Conservation (phyloP, 2,797 vertebrate species). For the Muscicapa striata region DNA sequence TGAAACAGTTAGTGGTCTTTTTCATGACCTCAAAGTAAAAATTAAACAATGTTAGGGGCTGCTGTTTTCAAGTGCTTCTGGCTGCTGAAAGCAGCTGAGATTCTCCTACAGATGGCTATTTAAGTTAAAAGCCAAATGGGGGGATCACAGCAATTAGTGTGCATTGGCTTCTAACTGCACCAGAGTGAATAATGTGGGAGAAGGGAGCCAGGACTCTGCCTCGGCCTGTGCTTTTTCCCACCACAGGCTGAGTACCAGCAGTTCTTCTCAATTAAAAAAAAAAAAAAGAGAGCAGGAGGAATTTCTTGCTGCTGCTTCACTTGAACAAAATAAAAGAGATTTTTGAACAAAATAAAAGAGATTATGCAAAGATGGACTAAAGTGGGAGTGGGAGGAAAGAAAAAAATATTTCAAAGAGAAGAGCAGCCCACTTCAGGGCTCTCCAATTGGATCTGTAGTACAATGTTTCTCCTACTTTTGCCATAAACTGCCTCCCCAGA, state of each 20-base stretch:
- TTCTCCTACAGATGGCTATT: constrained; percentile 43
- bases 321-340: constrained; percentile 52
- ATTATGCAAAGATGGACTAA: constrained; percentile 42
- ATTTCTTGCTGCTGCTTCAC: constrained; percentile 41
- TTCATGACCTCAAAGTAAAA: constrained; percentile 57
- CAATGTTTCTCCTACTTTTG: neutral
- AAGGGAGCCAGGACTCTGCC: constrained; percentile 19
- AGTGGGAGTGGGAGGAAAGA: constrained; percentile 3
- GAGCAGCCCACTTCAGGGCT: constrained; percentile 9
- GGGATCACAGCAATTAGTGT: constrained; percentile 42
- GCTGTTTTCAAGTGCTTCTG: constrained; percentile 60
- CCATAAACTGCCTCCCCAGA: neutral
- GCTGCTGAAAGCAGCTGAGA: constrained; percentile 43
- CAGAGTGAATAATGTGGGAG: constrained; percentile 40
- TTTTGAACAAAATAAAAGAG: constrained; percentile 51
- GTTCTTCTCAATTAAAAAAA: neutral
- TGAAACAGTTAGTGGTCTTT: constrained; percentile 61
- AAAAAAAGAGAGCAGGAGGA: too few species aligned
- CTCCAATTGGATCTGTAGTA: neutral
- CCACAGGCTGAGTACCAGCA: constrained; percentile 4
- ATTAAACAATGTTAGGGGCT: constrained; percentile 51
- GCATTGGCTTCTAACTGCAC: constrained; percentile 29
- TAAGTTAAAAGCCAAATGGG: constrained; percentile 58
- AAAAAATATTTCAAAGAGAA: constrained; percentile 34
- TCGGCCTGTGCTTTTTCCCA: constrained; percentile 29